Base-by-base conservation (phyloP, 2,113 vertebrate species). In the Columbina picui region DNA sequence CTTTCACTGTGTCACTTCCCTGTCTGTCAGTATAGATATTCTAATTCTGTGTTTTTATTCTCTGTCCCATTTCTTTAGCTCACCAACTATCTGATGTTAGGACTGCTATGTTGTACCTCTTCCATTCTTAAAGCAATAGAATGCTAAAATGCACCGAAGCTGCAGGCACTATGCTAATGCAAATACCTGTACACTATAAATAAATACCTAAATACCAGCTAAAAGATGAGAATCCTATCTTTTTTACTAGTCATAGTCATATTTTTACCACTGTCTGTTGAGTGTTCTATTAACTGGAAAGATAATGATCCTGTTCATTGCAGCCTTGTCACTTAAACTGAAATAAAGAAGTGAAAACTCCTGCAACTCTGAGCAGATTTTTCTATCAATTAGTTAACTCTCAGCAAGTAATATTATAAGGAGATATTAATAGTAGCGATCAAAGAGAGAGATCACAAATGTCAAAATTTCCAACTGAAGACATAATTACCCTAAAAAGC, bases 391-490 rank as follows among this genome's bases (percentile, higher is more conserved):
- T 96, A 94, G 76, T 95, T 94, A 96, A 94, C 82, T 97, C 92
- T 64, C 71, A 75, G 85, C 60, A 96, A 95, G 81, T 87, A 47
- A 50, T 61, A 95, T 57, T 76, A 50, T 94, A 74, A 89, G 90
- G 71, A 84, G 91, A 65, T 97, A 97, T 96, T 97, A 97, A 97
- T 95, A 97, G 96, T 25, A 94, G 76, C 13, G 55, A 96, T 95
- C 91, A 96, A 95, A 95, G 82, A 81, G 69, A 90, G 80, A 95
- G 83, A 95, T 96, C 93, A 95, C 95, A 90, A 91, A 95, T 93
- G 96, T 94, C 94, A 97, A 95, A 96, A 96, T 94, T 95, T 97
- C 71, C 82, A 95, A 73, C 65, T 97, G 97, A 97, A 97, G 97
- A 90, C 82, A 96, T 95, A 97, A 97, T 97, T 97, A 79, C 79